Conservation (phyloP, 2,888 invertebrate species). For the Clostera curtula region DNA sequence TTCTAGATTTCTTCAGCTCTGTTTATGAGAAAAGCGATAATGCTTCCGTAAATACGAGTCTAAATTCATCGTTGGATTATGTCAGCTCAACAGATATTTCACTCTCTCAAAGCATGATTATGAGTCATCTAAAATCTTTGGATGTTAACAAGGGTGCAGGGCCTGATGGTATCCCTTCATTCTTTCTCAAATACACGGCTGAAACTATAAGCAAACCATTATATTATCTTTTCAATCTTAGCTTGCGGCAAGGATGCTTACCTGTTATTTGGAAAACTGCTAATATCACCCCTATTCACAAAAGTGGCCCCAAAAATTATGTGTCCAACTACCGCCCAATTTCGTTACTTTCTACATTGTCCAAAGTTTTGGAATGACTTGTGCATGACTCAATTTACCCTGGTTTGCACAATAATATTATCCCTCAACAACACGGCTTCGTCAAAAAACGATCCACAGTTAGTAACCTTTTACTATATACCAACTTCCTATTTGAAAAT, state of each 20-base stretch:
- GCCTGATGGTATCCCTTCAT: conserved; percentile 1
- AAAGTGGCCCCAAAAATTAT: neutral
- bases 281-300: neutral
- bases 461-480: neutral
- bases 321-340: neutral
- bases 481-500: neutral
- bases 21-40: neutral
- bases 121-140: too few species aligned
- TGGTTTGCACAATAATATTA: neutral
- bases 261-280: neutral
- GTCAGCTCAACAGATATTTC: too few species aligned
- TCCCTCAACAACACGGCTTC: neutral
- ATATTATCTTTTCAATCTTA: neutral
- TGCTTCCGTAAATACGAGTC: too few species aligned
- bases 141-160: conserved; percentile 1
- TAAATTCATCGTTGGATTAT: too few species aligned
- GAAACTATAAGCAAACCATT: neutral
- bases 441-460: neutral
- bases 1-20: neutral
- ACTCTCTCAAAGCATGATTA: too few species aligned
- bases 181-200: neutral
- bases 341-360: neutral
- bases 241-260: neutral
- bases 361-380: neutral
- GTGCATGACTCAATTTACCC: neutral